Evolutionary conservation across 1,140 invertebrate species (phyloP).

Genomic region (Megathymus violae): DNA sequence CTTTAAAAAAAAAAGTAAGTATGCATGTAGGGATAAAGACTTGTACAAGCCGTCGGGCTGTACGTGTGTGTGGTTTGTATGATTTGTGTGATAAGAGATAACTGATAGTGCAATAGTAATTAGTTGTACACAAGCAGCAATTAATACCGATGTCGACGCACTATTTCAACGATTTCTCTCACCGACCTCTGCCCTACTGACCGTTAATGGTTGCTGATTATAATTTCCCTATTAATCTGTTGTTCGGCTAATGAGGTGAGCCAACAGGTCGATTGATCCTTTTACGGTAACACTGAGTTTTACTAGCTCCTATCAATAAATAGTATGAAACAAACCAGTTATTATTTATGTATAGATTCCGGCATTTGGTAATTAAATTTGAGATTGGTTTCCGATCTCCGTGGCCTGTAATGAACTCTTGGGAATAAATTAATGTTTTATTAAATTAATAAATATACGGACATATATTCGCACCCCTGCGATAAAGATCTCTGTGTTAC

Average conservation of each 20-base stretch:
- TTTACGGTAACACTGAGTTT: slow-evolving; percentile 1
- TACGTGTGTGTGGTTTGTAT: too few relatives aligned
- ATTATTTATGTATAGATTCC: too few relatives aligned
- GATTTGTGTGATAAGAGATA: too few relatives aligned
- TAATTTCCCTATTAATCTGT: slow-evolving; percentile 29
- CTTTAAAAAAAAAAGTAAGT: too few relatives aligned
- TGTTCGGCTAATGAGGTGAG: slow-evolving; percentile 10
- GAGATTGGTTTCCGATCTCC: too few relatives aligned
- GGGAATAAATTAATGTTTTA: too few relatives aligned
- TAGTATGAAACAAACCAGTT: background rate
- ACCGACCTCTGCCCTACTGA: slow-evolving; percentile 6
- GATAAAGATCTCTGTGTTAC: too few relatives aligned
- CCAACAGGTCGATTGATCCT: background rate
- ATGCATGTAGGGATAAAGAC: too few relatives aligned
- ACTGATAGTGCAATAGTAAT: slow-evolving; percentile 21
- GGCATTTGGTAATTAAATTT: too few relatives aligned
- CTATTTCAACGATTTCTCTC: slow-evolving; percentile 30
- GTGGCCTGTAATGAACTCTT: too few relatives aligned
- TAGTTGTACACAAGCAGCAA: slow-evolving; percentile 21
- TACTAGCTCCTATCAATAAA: background rate
- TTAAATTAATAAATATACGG: too few relatives aligned
- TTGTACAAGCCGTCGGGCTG: background rate
- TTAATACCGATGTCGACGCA: slow-evolving; percentile 20
- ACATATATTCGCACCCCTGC: too few relatives aligned
- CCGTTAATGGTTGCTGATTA: slow-evolving; percentile 20